These are phyloP conservation scores for Ameiurus melas DNA, from an alignment of 2,113 vertebrate species.

Conservation along the genomic window DNA sequence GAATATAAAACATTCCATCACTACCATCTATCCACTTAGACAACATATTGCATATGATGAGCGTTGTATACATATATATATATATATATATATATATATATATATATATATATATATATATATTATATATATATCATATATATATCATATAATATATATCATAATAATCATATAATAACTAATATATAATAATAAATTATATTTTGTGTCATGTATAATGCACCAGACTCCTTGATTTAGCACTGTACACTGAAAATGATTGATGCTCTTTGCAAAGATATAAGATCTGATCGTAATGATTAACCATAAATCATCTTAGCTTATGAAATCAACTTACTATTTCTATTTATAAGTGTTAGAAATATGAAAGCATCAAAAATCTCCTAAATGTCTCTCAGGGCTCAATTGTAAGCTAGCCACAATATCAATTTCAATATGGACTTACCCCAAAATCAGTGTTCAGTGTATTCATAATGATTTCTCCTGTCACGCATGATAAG, in stretches of 20 bases:
- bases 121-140: too few species aligned
- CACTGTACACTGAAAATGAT: background rate
- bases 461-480: conserved; percentile 8
- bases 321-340: background rate
- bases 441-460: conserved; percentile 39
- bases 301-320: background rate
- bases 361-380: background rate
- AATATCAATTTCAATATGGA: conserved; percentile 1
- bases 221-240: background rate
- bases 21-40: background rate
- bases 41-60: background rate
- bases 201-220: background rate
- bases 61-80: too few species aligned
- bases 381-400: background rate
- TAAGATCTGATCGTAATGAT: background rate
- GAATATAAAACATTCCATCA: background rate
- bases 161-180: too few species aligned
- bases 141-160: too few species aligned
- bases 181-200: background rate
- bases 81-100: too few species aligned
- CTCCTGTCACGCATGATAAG: conserved; percentile 8
- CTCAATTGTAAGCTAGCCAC: background rate
- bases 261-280: background rate
- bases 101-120: too few species aligned
- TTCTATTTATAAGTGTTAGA: background rate